These are phyloP conservation scores for human DNA, from an alignment of 2,113 vertebrate species.

Conservation along the genomic window DNA sequence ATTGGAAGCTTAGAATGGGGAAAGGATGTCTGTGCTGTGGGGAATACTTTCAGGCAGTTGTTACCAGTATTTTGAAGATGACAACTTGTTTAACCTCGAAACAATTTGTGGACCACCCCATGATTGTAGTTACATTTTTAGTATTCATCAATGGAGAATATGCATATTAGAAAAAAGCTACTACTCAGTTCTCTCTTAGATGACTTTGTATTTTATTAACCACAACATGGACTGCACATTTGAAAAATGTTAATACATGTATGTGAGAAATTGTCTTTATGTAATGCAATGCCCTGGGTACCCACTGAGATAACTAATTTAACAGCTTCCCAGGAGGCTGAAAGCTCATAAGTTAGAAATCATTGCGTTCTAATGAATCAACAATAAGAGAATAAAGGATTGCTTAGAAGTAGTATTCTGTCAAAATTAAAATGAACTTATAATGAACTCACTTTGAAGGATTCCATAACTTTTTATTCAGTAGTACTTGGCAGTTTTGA, in stretches of 20 bases:
- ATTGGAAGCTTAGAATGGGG: background rate
- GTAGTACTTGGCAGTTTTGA: background rate
- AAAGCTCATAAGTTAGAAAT: background rate
- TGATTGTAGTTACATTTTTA: background rate
- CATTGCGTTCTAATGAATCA: background rate
- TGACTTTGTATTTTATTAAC: conserved; percentile 35
- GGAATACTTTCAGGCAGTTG: background rate
- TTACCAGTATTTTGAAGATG: background rate
- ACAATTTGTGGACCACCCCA: background rate
- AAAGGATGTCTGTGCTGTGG: background rate
- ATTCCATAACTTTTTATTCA: background rate
- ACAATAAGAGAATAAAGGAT: background rate
- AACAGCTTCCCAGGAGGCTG: background rate
- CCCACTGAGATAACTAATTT: background rate
- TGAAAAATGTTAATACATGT: too few species aligned
- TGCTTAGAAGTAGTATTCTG: background rate
- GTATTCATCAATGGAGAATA: conserved; percentile 23
- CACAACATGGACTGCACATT: background rate
- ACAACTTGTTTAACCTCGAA: background rate
- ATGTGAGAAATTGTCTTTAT: background rate
- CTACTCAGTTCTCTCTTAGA: background rate
- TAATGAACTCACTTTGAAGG: conserved; percentile 15
- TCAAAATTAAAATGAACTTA: conserved; percentile 37
- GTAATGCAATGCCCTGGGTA: background rate
- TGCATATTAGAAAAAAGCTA: background rate